Percentiles rank a stretch among this genome's conserved stretches.
Evolutionary conservation across 2,113 vertebrate species (phyloP).

Genomic region (Petrocephalus zakoni): DNA sequence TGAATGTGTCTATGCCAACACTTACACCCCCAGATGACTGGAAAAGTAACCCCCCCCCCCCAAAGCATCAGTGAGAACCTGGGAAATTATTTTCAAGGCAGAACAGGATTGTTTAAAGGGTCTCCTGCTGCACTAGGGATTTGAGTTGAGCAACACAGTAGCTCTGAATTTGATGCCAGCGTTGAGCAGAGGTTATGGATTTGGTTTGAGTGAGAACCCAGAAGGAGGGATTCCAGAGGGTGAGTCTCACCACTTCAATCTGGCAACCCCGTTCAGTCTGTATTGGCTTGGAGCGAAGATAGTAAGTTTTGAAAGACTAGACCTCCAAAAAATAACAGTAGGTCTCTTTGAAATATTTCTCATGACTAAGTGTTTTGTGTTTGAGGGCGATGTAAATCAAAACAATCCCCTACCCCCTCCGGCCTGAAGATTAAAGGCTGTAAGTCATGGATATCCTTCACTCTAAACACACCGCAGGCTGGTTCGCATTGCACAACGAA

Average conservation of each 20-base stretch:
- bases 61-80: neutral
- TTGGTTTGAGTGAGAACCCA: neutral
- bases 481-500: neutral
- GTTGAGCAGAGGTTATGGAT: neutral
- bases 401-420: neutral
- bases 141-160: neutral
- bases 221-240: neutral
- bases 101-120: neutral
- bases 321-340: neutral
- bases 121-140: neutral
- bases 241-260: neutral
- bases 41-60: neutral
- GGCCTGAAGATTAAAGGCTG: neutral
- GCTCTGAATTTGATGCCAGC: neutral
- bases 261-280: neutral
- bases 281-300: neutral
- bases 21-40: neutral
- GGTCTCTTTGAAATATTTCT: slow-evolving; percentile 15
- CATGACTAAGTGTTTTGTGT: slow-evolving; percentile 14
- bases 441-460: neutral
- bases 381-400: neutral
- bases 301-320: neutral
- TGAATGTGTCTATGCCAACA: neutral
- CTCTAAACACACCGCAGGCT: neutral
- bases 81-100: neutral